Percentiles rank a stretch among this genome's conserved stretches.
Evolutionary conservation across 1,140 invertebrate species (phyloP).

Genomic region (Phymastichus coffea): DNA sequence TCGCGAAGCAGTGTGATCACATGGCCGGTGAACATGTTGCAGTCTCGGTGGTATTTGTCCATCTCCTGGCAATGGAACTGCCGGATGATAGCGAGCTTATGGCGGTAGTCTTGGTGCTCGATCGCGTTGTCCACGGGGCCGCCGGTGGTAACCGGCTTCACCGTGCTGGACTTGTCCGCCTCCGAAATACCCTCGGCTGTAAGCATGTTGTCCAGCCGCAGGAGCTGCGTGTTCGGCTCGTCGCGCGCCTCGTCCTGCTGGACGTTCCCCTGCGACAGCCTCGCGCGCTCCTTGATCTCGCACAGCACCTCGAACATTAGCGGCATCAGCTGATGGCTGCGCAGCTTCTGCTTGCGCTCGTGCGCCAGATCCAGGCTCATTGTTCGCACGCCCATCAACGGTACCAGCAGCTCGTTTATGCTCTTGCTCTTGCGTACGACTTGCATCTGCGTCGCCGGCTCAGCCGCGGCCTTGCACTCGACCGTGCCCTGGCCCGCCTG

Average conservation of each 20-base stretch:
- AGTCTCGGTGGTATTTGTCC: constrained; percentile 98
- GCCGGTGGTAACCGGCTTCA: constrained; percentile 63
- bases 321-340: constrained; percentile 61
- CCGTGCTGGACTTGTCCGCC: constrained; percentile 52
- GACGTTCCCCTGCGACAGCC: constrained; percentile 90
- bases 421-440: background rate
- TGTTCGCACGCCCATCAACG: background rate
- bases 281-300: constrained; percentile 73
- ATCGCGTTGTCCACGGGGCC: constrained; percentile 90
- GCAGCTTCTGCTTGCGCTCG: background rate
- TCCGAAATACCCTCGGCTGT: constrained; percentile 99
- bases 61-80: constrained; percentile 99
- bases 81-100: constrained; percentile 97
- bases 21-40: constrained; percentile 99
- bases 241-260: constrained; percentile 91
- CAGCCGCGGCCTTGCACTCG: background rate
- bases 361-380: background rate
- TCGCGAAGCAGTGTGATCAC: constrained; percentile 97
- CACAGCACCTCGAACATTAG: constrained; percentile 64
- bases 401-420: background rate
- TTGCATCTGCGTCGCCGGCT: too few relatives aligned
- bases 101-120: constrained; percentile 98
- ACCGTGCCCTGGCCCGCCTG: background rate
- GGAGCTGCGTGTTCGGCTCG: constrained; percentile 92
- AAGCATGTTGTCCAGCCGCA: constrained; percentile 99